A percentile compares a stretch with the other conserved stretches of the same genome.
Conservation (phyloP, 2,797 vertebrate genomes). For the Valencia hispanica region DNA sequence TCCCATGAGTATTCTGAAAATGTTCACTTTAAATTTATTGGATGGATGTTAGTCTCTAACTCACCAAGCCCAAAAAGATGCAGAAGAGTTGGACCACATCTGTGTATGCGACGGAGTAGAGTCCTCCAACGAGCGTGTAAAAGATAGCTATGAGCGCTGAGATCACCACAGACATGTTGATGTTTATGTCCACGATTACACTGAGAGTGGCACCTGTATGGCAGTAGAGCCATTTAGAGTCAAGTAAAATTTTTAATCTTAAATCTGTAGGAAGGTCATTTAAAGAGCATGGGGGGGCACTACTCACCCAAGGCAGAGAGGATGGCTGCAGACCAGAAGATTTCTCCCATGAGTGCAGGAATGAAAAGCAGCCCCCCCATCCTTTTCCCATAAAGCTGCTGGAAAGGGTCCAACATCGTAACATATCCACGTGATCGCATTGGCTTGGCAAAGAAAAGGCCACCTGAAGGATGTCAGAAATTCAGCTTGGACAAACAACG, state of each 20-base stretch:
- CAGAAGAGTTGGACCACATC: conserved; percentile 98
- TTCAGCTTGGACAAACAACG: not conserved
- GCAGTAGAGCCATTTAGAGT: not conserved
- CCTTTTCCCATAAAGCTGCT: conserved; percentile 94
- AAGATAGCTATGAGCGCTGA: conserved; percentile 93
- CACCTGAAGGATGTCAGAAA: conserved; percentile 79
- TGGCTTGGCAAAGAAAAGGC: conserved; percentile 97
- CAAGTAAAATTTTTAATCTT: not conserved
- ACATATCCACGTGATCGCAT: conserved; percentile 96
- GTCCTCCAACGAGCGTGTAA: conserved; percentile 93
- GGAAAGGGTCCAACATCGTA: conserved; percentile 98
- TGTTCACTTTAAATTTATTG: not conserved
- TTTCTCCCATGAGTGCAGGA: conserved; percentile 96
- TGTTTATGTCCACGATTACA: conserved; percentile 92
- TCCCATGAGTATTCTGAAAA: not conserved
- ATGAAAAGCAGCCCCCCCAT: conserved; percentile 98
- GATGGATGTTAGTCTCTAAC: conserved; percentile 44
- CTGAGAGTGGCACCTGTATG: conserved; percentile 93
- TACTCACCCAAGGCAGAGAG: conserved; percentile 93
- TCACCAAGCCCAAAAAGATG: conserved; percentile 95
- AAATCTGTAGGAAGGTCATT: not conserved
- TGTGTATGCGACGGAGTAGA: conserved; percentile 97
- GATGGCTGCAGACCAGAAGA: conserved; percentile 99
- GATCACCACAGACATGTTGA: conserved; percentile 90
- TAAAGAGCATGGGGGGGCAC: not conserved